Conservation (phyloP, 2,797 vertebrate species). For the Karalla daura region DNA sequence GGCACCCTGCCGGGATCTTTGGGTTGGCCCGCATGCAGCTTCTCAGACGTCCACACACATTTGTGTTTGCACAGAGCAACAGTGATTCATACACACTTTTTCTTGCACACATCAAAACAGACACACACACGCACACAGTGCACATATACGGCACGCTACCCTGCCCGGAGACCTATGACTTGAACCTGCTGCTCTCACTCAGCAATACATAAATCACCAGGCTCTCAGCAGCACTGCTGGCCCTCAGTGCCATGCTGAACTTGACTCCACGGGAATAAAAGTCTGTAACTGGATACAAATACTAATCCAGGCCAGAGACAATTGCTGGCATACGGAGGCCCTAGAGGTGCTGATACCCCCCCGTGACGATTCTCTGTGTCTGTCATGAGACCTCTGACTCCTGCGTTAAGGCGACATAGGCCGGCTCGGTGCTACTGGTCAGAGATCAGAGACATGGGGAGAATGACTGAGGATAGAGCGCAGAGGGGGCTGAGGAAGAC, state of each 20-base stretch:
- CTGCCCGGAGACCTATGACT: slow-evolving; percentile 81
- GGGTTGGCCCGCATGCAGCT: slow-evolving; percentile 44
- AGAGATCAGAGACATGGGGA: slow-evolving; percentile 30
- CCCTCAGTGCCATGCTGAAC: slow-evolving; percentile 79
- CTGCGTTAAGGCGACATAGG: slow-evolving; percentile 42
- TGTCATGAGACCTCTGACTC: slow-evolving; percentile 70
- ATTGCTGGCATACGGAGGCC: slow-evolving; percentile 78
- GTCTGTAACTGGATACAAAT: slow-evolving; percentile 81
- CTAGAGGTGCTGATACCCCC: slow-evolving; percentile 71
- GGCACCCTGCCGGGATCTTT: slow-evolving; percentile 68
- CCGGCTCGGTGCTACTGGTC: slow-evolving; percentile 63
- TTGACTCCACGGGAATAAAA: slow-evolving; percentile 84
- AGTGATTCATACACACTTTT: slow-evolving; percentile 44
- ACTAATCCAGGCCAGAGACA: slow-evolving; percentile 83
- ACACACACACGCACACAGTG: slow-evolving; percentile 56
- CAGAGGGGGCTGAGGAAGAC: slow-evolving; percentile 53
- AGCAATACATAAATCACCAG: slow-evolving; percentile 84
- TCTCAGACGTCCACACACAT: slow-evolving; percentile 53
- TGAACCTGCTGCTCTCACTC: slow-evolving; percentile 88
- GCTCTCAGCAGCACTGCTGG: slow-evolving; percentile 74
- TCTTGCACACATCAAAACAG: slow-evolving; percentile 32
- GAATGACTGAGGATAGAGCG: slow-evolving; percentile 38
- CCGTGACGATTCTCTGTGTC: slow-evolving; percentile 60
- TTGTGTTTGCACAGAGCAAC: slow-evolving; percentile 53
- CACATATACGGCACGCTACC: slow-evolving; percentile 56